Conservation (phyloP, 1,140 invertebrate genomes). For the Zaprionus capensis region DNA sequence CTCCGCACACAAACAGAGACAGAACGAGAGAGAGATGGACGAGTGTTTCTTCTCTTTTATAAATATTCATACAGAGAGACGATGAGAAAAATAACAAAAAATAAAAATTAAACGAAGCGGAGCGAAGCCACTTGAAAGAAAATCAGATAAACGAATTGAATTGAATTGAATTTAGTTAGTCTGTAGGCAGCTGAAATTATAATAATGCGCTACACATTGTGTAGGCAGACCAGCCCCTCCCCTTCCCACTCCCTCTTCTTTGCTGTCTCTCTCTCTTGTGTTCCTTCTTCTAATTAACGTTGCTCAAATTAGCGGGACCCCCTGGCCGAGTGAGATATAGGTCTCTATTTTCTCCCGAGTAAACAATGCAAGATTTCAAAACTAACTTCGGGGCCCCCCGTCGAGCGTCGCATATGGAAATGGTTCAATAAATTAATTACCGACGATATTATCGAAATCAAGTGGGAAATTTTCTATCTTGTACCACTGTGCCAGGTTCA, state of each 20-base stretch:
- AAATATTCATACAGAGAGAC: conserved; percentile 58
- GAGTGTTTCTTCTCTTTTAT: conserved; percentile 28
- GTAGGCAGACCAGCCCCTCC: conserved; percentile 53
- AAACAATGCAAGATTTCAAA: conserved; percentile 45
- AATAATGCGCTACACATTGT: conserved; percentile 68
- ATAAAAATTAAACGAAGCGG: conserved; percentile 33
- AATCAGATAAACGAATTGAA: conserved; percentile 74
- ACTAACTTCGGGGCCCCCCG: neutral
- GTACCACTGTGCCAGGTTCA: conserved; percentile 29
- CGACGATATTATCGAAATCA: conserved; percentile 49
- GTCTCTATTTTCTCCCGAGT: neutral
- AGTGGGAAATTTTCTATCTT: conserved; percentile 29
- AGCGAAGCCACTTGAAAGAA: conserved; percentile 50
- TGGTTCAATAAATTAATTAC: conserved; percentile 61
- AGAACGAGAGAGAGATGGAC: neutral
- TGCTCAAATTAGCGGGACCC: conserved; percentile 48
- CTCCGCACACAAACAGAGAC: conserved; percentile 29
- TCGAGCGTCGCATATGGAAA: conserved; percentile 43
- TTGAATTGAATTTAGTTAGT: conserved; percentile 51
- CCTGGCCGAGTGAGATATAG: conserved; percentile 7
- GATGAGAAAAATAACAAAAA: conserved; percentile 7
- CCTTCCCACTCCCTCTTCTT: conserved; percentile 10
- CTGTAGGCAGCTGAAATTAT: conserved; percentile 36
- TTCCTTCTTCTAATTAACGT: conserved; percentile 48
- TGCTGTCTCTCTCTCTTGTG: conserved; percentile 2